These are phyloP conservation scores for Liopterus haemorrhoidalis DNA, from an alignment of 2,888 invertebrate species.

Conservation along the genomic window DNA sequence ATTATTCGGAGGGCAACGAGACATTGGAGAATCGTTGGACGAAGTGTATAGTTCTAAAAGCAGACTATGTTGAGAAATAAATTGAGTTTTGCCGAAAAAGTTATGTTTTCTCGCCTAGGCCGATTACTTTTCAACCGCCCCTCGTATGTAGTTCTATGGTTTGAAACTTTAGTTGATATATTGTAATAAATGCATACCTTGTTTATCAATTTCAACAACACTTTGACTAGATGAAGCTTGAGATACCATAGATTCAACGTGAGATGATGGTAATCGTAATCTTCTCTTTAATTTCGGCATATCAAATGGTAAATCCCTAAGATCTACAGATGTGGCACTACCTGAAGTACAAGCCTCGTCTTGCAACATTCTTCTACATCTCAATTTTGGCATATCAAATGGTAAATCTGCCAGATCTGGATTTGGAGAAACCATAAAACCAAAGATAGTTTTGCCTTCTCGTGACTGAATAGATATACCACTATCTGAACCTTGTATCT, in stretches of 20 bases:
- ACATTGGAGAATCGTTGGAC: too few species aligned
- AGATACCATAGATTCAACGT: constrained; percentile 67
- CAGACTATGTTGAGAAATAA: too few species aligned
- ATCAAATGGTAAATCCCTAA: constrained; percentile 80
- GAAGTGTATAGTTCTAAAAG: too few species aligned
- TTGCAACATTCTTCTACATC: constrained; percentile 62
- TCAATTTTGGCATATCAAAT: constrained; percentile 83
- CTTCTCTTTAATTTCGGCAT: constrained; percentile 83
- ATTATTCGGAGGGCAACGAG: too few species aligned
- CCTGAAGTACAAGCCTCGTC: constrained; percentile 65
- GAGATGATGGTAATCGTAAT: constrained; percentile 57
- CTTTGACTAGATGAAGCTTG: constrained; percentile 80
- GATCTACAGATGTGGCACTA: constrained; percentile 68
- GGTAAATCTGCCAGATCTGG: constrained; percentile 74
- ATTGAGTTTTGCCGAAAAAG: too few species aligned
- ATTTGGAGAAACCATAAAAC: constrained; percentile 45
- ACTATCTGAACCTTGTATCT: constrained; percentile 81
- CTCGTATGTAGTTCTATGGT: too few species aligned
- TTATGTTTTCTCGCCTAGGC: too few species aligned
- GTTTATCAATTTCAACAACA: constrained; percentile 64
- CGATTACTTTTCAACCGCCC: too few species aligned
- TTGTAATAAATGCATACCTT: constrained; percentile 50
- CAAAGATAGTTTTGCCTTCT: constrained; percentile 61
- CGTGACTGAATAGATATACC: constrained; percentile 82
- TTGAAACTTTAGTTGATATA: too few species aligned